A percentile compares a stretch with the other conserved stretches of the same genome.
These are phyloP conservation scores for Chorisops tibialis DNA, from an alignment of 2,888 invertebrate species.

Conservation along the genomic window DNA sequence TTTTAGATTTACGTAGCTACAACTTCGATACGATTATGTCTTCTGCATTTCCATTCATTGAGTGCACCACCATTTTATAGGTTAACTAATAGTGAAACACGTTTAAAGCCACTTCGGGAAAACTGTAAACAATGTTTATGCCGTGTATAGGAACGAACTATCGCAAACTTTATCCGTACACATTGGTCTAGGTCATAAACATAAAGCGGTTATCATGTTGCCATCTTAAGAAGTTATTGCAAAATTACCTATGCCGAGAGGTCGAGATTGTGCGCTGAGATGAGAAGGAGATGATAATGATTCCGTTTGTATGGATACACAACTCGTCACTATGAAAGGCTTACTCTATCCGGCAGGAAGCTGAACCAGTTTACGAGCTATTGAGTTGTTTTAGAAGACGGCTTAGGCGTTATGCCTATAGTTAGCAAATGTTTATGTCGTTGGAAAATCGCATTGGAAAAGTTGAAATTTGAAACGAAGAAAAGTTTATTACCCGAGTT, in stretches of 20 bases:
- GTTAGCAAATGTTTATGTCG: no score
- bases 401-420: no score
- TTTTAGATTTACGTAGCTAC: no score
- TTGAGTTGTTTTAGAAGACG: no score
- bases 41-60: no score
- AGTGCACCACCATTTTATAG: no score
- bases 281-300: neutral
- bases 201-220: constrained; percentile 1
- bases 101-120: constrained; percentile 7
- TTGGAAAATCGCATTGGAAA: no score
- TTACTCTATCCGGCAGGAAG: neutral
- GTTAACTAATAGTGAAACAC: no score
- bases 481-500: no score
- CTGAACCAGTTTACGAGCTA: neutral
- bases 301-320: neutral
- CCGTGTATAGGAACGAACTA: neutral
- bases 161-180: constrained; percentile 5
- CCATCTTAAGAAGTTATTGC: constrained; percentile 5
- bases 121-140: neutral
- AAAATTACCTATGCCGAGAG: neutral
- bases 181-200: constrained; percentile 3
- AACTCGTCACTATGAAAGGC: neutral
- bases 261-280: no score
- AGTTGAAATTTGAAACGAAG: no score
- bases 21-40: no score